Conservation (phyloP, 2,797 vertebrate genomes). For the Chromobotia macracanthus region DNA sequence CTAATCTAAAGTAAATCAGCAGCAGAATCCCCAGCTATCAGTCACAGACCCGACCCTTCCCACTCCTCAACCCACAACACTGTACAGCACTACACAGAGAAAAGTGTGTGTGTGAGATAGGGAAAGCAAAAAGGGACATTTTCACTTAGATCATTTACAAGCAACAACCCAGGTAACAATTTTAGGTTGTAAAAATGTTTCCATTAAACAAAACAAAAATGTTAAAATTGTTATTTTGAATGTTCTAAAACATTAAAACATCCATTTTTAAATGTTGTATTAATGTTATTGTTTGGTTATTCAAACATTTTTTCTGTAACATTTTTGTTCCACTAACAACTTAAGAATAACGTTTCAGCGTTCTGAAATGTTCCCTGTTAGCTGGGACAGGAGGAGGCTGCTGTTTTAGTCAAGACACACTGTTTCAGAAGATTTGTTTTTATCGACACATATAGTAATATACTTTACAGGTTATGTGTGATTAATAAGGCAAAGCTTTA, state of each 20-base stretch:
- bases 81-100: constrained; percentile 49
- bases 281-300: no score
- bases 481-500: constrained; percentile 13
- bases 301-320: no score
- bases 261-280: no score
- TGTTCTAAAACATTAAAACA: no score
- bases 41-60: constrained; percentile 66
- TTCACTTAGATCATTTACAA: background rate
- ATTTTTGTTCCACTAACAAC: no score
- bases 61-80: constrained; percentile 55
- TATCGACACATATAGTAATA: background rate
- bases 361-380: no score
- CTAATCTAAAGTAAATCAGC: constrained; percentile 63
- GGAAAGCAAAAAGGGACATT: background rate
- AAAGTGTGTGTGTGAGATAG: background rate
- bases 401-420: background rate
- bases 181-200: no score
- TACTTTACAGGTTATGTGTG: background rate
- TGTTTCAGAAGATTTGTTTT: background rate
- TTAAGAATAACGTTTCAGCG: no score
- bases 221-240: no score
- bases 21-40: constrained; percentile 60
- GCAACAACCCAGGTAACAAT: background rate
- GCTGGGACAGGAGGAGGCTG: background rate
- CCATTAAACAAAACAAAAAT: no score